These are phyloP conservation scores for Trochalopteron elliotii DNA, from an alignment of 2,113 vertebrate species.

Conservation along the genomic window DNA sequence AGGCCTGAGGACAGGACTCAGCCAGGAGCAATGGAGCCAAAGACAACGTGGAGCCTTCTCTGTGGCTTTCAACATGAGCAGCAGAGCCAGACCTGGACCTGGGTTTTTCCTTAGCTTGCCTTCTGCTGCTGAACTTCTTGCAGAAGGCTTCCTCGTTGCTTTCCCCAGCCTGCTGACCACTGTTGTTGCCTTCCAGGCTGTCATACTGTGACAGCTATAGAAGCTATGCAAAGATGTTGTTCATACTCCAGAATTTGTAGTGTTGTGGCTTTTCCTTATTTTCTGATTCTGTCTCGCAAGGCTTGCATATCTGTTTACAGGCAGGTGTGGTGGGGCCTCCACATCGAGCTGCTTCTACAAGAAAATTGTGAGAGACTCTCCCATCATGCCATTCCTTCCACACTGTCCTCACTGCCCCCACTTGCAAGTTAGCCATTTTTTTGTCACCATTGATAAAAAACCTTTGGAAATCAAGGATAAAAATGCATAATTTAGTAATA, in stretches of 20 bases:
- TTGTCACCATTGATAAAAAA: neutral
- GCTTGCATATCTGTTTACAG: neutral
- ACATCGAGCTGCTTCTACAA: neutral
- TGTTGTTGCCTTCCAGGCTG: neutral
- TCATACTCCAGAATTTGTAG: neutral
- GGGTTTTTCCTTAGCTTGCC: neutral
- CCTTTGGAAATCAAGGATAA: neutral
- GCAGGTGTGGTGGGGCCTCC: neutral
- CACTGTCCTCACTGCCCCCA: neutral
- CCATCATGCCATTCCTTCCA: neutral
- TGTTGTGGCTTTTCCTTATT: neutral
- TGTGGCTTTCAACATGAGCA: neutral
- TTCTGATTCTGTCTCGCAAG: neutral
- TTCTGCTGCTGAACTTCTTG: neutral
- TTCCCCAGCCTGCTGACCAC: neutral
- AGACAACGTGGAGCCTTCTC: neutral
- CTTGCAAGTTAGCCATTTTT: neutral
- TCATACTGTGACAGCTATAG: accelerated
- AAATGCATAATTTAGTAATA: neutral
- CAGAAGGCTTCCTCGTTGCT: neutral
- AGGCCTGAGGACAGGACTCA: neutral
- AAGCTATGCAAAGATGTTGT: neutral
- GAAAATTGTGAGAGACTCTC: neutral
- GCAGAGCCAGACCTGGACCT: neutral
- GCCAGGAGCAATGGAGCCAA: neutral